A percentile compares a stretch with the other conserved stretches of the same genome.
phyloP scores from a whole-genome alignment of 2,113 vertebrate species.

The Vidua macroura region DNA sequence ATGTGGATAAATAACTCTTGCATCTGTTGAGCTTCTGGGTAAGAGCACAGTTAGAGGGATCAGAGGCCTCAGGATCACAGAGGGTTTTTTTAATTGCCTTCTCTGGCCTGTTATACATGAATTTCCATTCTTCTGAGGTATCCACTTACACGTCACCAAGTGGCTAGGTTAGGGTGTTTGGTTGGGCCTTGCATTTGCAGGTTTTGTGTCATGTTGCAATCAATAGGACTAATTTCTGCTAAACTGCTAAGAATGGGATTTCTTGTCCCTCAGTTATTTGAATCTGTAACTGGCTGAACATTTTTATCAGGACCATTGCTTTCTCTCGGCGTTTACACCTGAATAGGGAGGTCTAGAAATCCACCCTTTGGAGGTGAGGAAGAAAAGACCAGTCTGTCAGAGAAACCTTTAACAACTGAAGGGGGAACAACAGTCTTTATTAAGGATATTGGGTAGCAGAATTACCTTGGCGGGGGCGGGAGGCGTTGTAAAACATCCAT shows the following conservation, averaged over 20 bases:
- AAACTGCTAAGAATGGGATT: neutral
- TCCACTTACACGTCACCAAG: neutral
- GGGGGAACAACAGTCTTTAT: slow-evolving; percentile 27
- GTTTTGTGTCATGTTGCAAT: neutral
- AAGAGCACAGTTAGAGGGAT: neutral
- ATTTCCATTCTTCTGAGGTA: neutral
- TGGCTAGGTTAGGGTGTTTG: neutral
- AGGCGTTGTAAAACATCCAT: slow-evolving; percentile 50
- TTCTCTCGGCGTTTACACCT: neutral
- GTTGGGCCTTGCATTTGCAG: neutral
- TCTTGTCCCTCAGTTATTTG: neutral
- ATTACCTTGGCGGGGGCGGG: slow-evolving; percentile 36
- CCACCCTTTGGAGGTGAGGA: neutral
- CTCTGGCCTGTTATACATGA: neutral
- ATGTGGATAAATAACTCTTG: neutral
- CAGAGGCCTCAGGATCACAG: neutral
- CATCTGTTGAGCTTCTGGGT: neutral
- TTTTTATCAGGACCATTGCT: neutral
- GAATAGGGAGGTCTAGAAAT: neutral
- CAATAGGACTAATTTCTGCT: neutral
- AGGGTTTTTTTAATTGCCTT: slow-evolving; percentile 13
- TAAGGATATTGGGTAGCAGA: slow-evolving; percentile 34
- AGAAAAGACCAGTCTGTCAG: neutral
- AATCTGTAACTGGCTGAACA: neutral
- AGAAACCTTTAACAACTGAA: neutral